Conservation (phyloP, 2,888 invertebrate genomes). For the Latheticus oryzae region DNA sequence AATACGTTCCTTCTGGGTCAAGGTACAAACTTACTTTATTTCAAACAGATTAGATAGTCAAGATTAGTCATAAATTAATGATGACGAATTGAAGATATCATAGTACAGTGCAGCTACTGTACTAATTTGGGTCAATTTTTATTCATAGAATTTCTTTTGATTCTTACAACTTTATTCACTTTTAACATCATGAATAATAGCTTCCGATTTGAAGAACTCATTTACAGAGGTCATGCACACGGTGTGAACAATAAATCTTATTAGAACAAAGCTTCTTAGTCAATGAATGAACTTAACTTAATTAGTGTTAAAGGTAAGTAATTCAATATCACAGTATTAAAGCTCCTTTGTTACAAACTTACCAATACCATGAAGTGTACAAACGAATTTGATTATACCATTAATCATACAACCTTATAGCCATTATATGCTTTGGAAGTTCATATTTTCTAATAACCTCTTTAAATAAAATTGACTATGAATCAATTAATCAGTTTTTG, state of each 20-base stretch:
- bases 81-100: no score
- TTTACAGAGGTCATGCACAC: background rate
- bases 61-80: slow-evolving; percentile 2
- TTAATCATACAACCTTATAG: slow-evolving; percentile 22
- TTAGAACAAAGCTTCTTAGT: slow-evolving; percentile 6
- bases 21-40: background rate
- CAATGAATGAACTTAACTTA: slow-evolving; percentile 12
- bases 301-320: slow-evolving; percentile 19
- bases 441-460: background rate
- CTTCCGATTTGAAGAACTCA: no score
- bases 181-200: no score
- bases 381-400: slow-evolving; percentile 1
- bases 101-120: no score
- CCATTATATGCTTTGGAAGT: slow-evolving; percentile 16
- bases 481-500: slow-evolving; percentile 15
- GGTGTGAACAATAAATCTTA: slow-evolving; percentile 9
- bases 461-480: slow-evolving; percentile 4
- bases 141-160: no score
- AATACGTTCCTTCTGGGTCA: background rate
- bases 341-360: slow-evolving; percentile 3
- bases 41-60: slow-evolving; percentile 1
- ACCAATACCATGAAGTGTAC: background rate
- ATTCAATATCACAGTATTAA: slow-evolving; percentile 11
- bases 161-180: no score
- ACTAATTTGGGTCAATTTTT: no score